Base-by-base conservation (phyloP, 2,113 vertebrate genomes). In the Eptatretus burgeri region DNA sequence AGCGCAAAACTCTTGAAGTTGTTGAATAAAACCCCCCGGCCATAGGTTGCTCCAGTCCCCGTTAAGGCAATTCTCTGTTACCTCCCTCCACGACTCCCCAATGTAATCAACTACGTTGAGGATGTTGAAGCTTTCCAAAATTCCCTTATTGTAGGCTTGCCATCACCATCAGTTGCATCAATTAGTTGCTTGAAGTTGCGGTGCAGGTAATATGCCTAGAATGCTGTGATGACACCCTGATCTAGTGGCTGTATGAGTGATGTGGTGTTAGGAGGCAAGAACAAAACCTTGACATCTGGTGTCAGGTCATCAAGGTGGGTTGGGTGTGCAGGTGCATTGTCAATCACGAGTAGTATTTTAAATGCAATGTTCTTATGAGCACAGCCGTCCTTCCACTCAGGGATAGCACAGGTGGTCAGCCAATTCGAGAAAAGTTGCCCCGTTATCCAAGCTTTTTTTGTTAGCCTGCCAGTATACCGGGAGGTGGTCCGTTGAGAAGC, bases 391-490 rank as follows among this genome's bases (percentile, higher is more conserved):
- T 69, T 64, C 64, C 67, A 4, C 1, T 64, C 67, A 13, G 2
- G 19, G 56, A 60, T 17, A 60, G 19, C 19, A 60, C 56, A 17
- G 56, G 2, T 19, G 14, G 14, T 64, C 56, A 70, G 66, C 65
- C 62, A 71, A 13, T 70, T 66, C 5, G 65, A 64, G 69, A 70
- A 70, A 51, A 70, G 63, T 62, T 63, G 64, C 27, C 52, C 66
- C 19, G 64, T 70, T 10, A 52, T 63, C 66, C 66, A 73, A 5
- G 66, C 49, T 52, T 67, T 70, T n/a, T 63, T 16, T 64, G 49
- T 51, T 67, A 49, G 67, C 65, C n/a, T 27, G 14, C 64, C 64
- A 68, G 13, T 69, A 65, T 20, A 70, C 63, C 12, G 70, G 69
- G 12, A 71, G 52, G 53, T 63, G 65, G 51, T 63, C 66, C 17